These are phyloP conservation scores for Lasioglossum oenotherae DNA, from an alignment of 2,888 invertebrate genomes.

Conservation along the genomic window DNA sequence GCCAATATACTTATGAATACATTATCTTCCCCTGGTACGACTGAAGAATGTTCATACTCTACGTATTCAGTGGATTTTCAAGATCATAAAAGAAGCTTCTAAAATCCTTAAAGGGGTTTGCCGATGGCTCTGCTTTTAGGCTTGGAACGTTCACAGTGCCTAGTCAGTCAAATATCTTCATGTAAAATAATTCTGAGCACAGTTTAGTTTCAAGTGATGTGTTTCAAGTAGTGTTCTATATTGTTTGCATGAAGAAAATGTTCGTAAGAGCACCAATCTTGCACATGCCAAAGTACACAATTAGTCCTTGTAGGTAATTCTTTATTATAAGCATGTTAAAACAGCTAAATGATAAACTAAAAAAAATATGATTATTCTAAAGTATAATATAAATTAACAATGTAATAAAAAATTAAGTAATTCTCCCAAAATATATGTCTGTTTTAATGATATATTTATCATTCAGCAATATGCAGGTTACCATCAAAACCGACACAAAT, in stretches of 20 bases:
- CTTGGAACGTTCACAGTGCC: constrained; percentile 17
- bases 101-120: constrained; percentile 59
- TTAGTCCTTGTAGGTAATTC: neutral
- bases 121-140: constrained; percentile 36
- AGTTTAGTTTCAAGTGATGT: neutral
- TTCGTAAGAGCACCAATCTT: neutral
- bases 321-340: neutral
- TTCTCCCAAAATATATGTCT: neutral
- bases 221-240: neutral
- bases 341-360: neutral
- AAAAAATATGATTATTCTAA: neutral
- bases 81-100: constrained; percentile 68
- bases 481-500: neutral
- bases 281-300: neutral
- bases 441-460: neutral
- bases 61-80: constrained; percentile 71
- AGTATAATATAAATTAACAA: neutral
- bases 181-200: neutral
- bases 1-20: constrained; percentile 80
- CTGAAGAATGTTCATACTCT: constrained; percentile 68
- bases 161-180: constrained; percentile 10
- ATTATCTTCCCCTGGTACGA: constrained; percentile 77
- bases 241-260: neutral
- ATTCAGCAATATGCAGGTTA: constrained; percentile 6
- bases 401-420: neutral